Percentiles rank a stretch among this genome's conserved stretches.
Conservation (phyloP, 2,113 vertebrate genomes). For the Nibea albiflora region DNA sequence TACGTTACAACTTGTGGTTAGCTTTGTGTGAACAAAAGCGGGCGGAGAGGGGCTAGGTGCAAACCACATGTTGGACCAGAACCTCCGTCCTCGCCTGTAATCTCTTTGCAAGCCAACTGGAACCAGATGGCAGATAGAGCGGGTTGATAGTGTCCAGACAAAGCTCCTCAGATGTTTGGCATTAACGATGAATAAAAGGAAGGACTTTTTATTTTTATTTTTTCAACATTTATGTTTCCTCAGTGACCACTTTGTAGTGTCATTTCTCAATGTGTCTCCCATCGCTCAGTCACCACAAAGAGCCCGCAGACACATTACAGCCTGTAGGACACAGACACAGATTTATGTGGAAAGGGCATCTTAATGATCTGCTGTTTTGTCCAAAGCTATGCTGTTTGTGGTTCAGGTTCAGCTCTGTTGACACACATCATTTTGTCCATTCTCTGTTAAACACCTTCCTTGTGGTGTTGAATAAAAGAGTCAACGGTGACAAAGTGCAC, state of each 20-base stretch:
- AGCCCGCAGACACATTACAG: slow-evolving; percentile 35
- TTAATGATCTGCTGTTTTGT: slow-evolving; percentile 35
- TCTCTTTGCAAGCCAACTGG: slow-evolving; percentile 42
- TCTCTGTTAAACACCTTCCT: slow-evolving; percentile 50
- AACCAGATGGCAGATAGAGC: slow-evolving; percentile 64
- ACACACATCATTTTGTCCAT: slow-evolving; percentile 33
- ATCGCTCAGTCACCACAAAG: background rate
- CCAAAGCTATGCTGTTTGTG: slow-evolving; percentile 10
- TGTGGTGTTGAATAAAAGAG: slow-evolving; percentile 22
- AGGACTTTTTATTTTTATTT: background rate
- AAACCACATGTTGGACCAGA: slow-evolving; percentile 69
- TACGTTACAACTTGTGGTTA: slow-evolving; percentile 54
- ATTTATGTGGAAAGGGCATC: slow-evolving; percentile 22
- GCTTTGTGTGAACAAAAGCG: slow-evolving; percentile 48
- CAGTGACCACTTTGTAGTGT: slow-evolving; percentile 32
- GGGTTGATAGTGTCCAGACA: slow-evolving; percentile 40
- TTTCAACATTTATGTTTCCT: slow-evolving; percentile 37
- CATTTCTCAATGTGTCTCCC: slow-evolving; percentile 7
- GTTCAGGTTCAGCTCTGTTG: slow-evolving; percentile 30
- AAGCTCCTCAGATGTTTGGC: slow-evolving; percentile 54
- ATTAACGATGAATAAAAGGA: slow-evolving; percentile 46
- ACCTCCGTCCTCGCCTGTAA: slow-evolving; percentile 36
- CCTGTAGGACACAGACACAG: slow-evolving; percentile 8
- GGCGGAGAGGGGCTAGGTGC: slow-evolving; percentile 37
- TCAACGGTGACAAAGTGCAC: slow-evolving; percentile 9